These are phyloP conservation scores for Echiichthys vipera DNA, from an alignment of 2,797 vertebrate species.

Conservation along the genomic window DNA sequence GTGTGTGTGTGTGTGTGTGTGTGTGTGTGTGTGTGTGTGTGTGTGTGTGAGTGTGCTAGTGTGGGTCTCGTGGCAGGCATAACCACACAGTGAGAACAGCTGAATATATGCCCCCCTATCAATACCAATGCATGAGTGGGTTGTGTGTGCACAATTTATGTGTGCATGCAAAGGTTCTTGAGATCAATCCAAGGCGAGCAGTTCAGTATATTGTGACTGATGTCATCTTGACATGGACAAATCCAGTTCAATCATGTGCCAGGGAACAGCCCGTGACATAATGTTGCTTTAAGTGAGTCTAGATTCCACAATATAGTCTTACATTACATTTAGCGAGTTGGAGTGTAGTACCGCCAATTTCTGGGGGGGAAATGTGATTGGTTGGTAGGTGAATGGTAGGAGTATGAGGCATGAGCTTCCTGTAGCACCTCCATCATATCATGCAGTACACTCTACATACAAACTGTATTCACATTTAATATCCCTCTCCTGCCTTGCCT, in stretches of 20 bases:
- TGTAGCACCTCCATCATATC: conserved; percentile 8
- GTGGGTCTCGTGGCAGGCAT: conserved; percentile 25
- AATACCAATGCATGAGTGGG: conserved; percentile 3
- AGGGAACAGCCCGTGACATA: conserved; percentile 65
- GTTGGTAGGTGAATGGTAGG: conserved; percentile 23
- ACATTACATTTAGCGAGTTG: conserved; percentile 41
- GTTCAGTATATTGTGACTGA: conserved; percentile 43
- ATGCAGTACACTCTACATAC: neutral
- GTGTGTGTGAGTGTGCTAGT: neutral
- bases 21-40: conserved; percentile 25
- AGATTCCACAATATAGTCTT: conserved; percentile 42
- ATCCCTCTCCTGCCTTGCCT: conserved; percentile 19
- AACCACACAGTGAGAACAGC: conserved; percentile 49
- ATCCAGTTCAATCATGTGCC: conserved; percentile 53
- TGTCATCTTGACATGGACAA: conserved; percentile 56
- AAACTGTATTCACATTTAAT: conserved; percentile 14
- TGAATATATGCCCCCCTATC: conserved; percentile 44
- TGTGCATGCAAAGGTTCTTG: conserved; percentile 9
- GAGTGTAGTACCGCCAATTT: conserved; percentile 24
- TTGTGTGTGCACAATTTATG: conserved; percentile 9
- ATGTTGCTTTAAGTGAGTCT: conserved; percentile 64
- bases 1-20: conserved; percentile 24
- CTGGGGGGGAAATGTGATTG: conserved; percentile 32
- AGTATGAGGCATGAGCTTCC: conserved; percentile 16
- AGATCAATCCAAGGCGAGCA: conserved; percentile 16